phyloP scores from a whole-genome alignment of 2,888 invertebrate species.

The Morpho achilles region DNA sequence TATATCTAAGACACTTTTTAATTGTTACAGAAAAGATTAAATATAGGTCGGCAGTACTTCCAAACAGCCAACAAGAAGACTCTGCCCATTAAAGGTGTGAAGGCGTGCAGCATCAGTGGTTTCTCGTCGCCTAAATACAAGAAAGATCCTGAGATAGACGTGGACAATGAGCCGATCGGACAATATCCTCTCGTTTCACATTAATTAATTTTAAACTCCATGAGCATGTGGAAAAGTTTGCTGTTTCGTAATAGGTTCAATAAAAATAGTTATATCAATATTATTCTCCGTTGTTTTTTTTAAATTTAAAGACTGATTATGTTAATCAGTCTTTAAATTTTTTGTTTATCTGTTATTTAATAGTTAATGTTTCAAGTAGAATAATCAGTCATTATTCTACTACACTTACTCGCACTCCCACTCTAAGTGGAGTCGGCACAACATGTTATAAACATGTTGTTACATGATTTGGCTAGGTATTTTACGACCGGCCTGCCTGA shows the following conservation, averaged over 20 bases:
- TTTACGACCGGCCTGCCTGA: no score
- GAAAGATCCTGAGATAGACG: slow-evolving; percentile 49
- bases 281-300: no score
- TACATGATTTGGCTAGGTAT: no score
- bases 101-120: neutral
- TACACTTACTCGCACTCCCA: no score
- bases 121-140: slow-evolving; percentile 42
- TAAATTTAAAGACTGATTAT: no score
- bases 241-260: slow-evolving; percentile 1
- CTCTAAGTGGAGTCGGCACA: no score
- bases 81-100: neutral
- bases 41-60: slow-evolving; percentile 2
- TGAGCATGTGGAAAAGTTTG: neutral
- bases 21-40: slow-evolving; percentile 17
- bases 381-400: no score
- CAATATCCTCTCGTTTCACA: slow-evolving; percentile 30
- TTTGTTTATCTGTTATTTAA: no score
- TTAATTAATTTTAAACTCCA: neutral
- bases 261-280: slow-evolving; percentile 3
- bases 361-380: no score
- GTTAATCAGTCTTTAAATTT: no score
- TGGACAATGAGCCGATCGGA: slow-evolving; percentile 43
- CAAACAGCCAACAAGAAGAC: neutral
- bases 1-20: neutral
- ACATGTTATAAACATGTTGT: no score